Conservation (phyloP, 2,797 vertebrate genomes). For the Sternarchorhynchus goeldii region DNA sequence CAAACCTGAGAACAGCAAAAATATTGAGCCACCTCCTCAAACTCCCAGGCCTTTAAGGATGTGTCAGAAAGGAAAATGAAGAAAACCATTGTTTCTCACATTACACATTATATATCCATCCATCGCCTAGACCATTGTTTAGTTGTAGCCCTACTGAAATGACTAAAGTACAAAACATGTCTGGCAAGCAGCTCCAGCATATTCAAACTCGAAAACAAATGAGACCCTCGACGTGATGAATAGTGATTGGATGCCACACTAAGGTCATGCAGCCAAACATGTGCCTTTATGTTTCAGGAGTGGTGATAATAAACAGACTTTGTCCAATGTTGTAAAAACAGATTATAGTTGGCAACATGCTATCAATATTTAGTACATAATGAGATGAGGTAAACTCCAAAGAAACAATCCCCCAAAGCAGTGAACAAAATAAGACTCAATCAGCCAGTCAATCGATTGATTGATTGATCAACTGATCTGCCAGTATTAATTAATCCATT, state of each 20-base stretch:
- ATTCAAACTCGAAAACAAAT: conserved; percentile 73
- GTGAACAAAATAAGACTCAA: background rate
- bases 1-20: no score
- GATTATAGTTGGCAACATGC: background rate
- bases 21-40: no score
- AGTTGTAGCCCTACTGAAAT: background rate
- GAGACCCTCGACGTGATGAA: conserved; percentile 24
- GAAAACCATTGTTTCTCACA: no score
- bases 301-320: conserved; percentile 67
- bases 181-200: conserved; percentile 40
- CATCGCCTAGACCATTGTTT: no score
- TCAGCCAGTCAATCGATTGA: no score
- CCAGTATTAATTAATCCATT: background rate
- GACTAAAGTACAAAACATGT: background rate
- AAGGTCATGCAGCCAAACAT: conserved; percentile 62
- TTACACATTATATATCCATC: no score
- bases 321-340: conserved; percentile 58
- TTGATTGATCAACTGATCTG: no score
- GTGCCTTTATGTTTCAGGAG: conserved; percentile 21
- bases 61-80: no score
- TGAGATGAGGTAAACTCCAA: background rate
- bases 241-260: conserved; percentile 26
- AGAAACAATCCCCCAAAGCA: background rate
- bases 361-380: background rate
- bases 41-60: no score